These are phyloP conservation scores for Cossypha niveicapilla DNA, from an alignment of 2,797 vertebrate genomes.

Conservation along the genomic window DNA sequence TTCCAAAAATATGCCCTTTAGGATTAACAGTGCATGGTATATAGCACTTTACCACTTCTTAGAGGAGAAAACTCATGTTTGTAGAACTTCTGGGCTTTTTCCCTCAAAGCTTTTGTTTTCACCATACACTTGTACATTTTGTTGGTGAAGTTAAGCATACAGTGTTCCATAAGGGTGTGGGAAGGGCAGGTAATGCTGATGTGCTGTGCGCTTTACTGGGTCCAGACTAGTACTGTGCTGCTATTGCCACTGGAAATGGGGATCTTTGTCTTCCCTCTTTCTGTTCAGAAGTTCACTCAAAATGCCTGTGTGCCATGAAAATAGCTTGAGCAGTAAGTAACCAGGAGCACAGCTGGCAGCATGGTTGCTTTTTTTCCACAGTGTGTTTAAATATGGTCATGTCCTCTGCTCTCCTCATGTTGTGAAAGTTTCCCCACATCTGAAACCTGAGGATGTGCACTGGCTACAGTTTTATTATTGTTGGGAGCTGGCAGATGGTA, in stretches of 20 bases:
- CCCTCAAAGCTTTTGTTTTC: neutral
- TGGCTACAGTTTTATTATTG: neutral
- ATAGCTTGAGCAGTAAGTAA: neutral
- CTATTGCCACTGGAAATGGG: neutral
- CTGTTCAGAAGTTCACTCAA: neutral
- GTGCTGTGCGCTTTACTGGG: neutral
- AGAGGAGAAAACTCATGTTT: neutral
- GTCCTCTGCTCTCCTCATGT: rapidly evolving
- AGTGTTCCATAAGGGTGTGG: neutral
- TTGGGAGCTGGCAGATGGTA: neutral
- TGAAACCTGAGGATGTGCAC: neutral
- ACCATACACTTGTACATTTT: neutral
- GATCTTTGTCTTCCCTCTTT: neutral
- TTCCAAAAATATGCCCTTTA: neutral
- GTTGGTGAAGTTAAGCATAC: neutral
- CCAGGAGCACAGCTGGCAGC: neutral
- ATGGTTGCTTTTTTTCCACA: neutral
- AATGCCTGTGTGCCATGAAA: neutral
- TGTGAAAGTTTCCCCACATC: neutral
- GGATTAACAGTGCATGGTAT: neutral
- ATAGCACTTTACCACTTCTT: neutral
- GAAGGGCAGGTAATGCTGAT: neutral
- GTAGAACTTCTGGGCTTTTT: neutral
- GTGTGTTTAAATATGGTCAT: neutral
- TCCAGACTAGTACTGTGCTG: neutral